Evolutionary conservation across 2,113 vertebrate genomes (phyloP).

Genomic region (Malurus melanocephalus): DNA sequence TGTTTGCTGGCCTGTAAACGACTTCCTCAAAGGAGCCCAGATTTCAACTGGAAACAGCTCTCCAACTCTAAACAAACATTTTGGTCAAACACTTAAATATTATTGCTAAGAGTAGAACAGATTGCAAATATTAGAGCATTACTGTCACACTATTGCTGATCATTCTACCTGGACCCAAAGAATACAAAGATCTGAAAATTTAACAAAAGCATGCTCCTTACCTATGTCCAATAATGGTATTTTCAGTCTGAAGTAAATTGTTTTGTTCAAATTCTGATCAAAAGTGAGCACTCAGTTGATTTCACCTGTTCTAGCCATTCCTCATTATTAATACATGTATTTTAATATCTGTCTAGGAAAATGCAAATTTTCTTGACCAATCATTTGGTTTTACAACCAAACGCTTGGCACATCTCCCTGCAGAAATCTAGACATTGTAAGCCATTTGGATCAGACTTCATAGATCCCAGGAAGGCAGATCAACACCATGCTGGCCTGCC

Average conservation of each 20-base stretch:
- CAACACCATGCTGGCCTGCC: constrained; percentile 40
- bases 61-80: not conserved
- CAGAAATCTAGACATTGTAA: not conserved
- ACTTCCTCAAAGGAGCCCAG: not conserved
- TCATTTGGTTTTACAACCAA: not conserved
- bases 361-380: not conserved
- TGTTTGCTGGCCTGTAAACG: not conserved
- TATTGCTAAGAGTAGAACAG: not conserved
- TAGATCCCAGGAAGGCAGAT: constrained; percentile 15
- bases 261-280: not conserved
- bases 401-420: not conserved
- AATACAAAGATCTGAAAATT: not conserved
- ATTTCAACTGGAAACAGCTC: not conserved
- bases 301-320: not conserved
- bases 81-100: not conserved
- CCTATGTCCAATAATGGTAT: not conserved
- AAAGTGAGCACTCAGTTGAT: not conserved
- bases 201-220: not conserved
- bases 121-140: not conserved
- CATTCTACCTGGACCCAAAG: not conserved
- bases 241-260: not conserved
- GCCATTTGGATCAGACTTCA: not conserved
- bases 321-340: not conserved
- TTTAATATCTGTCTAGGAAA: not conserved
- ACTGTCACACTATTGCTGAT: not conserved